Evolutionary conservation across 2,113 vertebrate species (phyloP).

Genomic region (Prionailurus bengalensis): DNA sequence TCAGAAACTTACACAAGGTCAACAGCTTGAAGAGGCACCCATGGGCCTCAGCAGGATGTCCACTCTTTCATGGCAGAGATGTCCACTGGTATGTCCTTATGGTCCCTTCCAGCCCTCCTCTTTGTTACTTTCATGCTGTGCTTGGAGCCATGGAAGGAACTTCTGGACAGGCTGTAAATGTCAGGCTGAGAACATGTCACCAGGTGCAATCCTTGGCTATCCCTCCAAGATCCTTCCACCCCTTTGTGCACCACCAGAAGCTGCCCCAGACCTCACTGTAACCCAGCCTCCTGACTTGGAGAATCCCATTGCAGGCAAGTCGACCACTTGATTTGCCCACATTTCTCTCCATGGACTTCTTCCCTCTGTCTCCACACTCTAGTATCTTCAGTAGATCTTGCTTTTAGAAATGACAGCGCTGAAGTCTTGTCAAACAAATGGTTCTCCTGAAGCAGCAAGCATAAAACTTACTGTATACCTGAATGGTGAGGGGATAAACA

Average conservation of each 20-base stretch:
- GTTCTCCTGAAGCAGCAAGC: background rate
- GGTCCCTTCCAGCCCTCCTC: background rate
- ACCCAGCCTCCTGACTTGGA: background rate
- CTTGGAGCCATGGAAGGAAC: background rate
- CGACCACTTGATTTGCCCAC: background rate
- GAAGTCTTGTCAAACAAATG: background rate
- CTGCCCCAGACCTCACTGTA: background rate
- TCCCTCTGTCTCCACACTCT: background rate
- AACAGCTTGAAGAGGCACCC: background rate
- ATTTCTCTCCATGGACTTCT: background rate
- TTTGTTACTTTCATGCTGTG: background rate
- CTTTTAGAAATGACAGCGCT: background rate
- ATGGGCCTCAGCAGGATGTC: accelerated
- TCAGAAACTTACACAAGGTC: background rate
- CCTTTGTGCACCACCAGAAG: background rate
- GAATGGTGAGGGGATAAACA: background rate
- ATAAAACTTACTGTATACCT: background rate
- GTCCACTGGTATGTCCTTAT: background rate
- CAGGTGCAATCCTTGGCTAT: background rate
- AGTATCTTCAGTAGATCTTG: background rate
- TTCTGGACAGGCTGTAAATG: background rate
- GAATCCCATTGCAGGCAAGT: background rate
- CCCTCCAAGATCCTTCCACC: background rate
- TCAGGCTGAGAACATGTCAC: background rate
- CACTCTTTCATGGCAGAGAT: background rate